Evolutionary conservation across 2,797 vertebrate species (phyloP).

Genomic region (Martes flavigula): DNA sequence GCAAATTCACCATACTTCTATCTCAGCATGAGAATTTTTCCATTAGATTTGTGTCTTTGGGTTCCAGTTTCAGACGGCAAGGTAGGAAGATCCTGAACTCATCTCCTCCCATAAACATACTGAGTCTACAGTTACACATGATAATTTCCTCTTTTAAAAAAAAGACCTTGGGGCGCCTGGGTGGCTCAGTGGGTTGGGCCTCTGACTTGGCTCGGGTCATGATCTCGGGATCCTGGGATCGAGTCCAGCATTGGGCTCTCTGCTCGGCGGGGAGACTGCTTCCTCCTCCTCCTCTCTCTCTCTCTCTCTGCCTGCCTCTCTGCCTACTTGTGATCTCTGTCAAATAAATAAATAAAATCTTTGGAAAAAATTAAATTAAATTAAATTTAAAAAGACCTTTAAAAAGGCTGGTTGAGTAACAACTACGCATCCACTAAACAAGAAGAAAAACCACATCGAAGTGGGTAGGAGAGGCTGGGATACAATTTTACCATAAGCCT

Average conservation of each 20-base stretch:
- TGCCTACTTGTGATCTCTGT: no score
- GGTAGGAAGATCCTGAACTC: background rate
- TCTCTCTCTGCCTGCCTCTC: no score
- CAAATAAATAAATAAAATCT: no score
- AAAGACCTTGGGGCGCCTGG: background rate
- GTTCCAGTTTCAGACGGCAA: background rate
- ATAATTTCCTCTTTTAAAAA: background rate
- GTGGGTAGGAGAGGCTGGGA: no score
- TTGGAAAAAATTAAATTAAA: background rate
- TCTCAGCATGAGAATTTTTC: background rate
- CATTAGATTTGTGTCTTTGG: background rate
- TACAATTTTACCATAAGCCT: no score
- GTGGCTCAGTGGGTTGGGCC: no score
- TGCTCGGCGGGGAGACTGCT: no score
- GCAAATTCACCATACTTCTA: background rate
- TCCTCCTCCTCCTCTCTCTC: no score
- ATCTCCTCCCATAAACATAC: background rate
- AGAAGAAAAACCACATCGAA: no score
- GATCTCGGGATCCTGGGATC: no score
- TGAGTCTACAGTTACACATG: background rate
- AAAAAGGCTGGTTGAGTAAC: background rate
- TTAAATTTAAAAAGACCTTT: background rate
- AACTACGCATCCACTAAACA: background rate
- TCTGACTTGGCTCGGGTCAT: no score
- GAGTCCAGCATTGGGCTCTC: no score